A percentile compares a stretch with the other conserved stretches of the same genome.
Conservation (phyloP, 53 echinoderm and acorn worm species). For the Holothuria leucospilota region DNA sequence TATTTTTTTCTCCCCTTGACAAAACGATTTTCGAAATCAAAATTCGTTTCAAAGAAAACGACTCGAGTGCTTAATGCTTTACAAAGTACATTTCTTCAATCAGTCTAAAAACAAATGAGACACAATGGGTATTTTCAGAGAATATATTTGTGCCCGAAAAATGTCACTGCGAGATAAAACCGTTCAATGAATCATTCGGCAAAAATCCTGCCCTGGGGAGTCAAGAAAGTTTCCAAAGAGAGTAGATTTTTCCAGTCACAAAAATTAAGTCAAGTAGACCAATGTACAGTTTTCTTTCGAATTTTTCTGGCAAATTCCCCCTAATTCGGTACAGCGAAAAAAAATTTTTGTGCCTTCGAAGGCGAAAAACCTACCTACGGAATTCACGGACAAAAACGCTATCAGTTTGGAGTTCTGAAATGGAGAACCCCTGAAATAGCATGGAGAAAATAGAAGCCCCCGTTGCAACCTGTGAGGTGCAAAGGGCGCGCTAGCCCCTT, state of each 20-base stretch:
- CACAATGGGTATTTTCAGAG: slow-evolving; percentile 12
- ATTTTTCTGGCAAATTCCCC: slow-evolving; percentile 28
- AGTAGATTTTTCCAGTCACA: slow-evolving; percentile 32
- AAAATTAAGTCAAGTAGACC: slow-evolving; percentile 1
- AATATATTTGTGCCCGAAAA: background rate
- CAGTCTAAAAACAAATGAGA: background rate
- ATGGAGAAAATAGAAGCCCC: background rate
- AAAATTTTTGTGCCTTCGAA: slow-evolving; percentile 16
- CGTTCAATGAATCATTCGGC: slow-evolving; percentile 16
- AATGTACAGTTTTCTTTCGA: slow-evolving; percentile 11
- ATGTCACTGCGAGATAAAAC: background rate
- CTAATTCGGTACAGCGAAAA: slow-evolving; percentile 23
- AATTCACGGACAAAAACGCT: slow-evolving; percentile 1
- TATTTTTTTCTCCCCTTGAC: slow-evolving; percentile 5
- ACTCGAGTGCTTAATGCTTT: slow-evolving; percentile 31
- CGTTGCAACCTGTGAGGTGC: slow-evolving; percentile 21
- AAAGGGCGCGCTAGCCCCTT: slow-evolving; percentile 1
- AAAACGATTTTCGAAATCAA: slow-evolving; percentile 28
- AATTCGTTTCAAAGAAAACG: slow-evolving; percentile 32
- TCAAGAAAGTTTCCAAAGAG: slow-evolving; percentile 22
- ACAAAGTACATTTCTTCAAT: slow-evolving; percentile 18
- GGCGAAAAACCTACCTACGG: slow-evolving; percentile 4
- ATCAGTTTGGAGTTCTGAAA: slow-evolving; percentile 23
- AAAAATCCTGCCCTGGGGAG: background rate
- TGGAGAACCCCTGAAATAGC: background rate